phyloP scores from a whole-genome alignment of 2,888 invertebrate genomes.

The Andrena haemorrhoa region DNA sequence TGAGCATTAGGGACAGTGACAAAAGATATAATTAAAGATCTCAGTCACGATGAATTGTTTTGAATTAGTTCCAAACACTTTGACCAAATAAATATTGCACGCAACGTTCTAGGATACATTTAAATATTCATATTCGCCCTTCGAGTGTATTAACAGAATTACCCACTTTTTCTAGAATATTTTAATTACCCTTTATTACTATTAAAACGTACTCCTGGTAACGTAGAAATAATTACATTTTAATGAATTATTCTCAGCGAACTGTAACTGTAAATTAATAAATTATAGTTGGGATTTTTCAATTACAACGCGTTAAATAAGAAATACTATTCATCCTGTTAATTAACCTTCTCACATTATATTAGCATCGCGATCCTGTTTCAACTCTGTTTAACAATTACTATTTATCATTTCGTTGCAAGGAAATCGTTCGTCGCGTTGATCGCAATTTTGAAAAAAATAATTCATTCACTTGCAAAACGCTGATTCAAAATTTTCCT shows the following conservation, averaged over 20 bases:
- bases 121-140: background rate
- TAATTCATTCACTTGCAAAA: background rate
- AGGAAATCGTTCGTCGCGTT: background rate
- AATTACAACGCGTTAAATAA: background rate
- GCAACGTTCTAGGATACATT: background rate
- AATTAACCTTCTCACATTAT: background rate
- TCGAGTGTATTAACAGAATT: no score
- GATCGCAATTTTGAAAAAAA: background rate
- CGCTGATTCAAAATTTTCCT: conserved; percentile 17
- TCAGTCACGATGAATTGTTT: background rate
- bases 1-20: background rate
- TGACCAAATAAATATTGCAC: background rate
- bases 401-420: background rate
- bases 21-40: background rate
- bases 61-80: background rate
- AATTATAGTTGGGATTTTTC: background rate
- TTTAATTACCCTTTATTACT: no score
- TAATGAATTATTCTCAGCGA: no score
- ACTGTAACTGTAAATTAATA: background rate
- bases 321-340: background rate
- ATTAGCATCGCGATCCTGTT: no score
- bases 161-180: background rate
- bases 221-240: no score
- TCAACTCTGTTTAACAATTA: background rate
- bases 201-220: no score